Evolutionary conservation across 2,888 invertebrate species (phyloP), one percentile per base, ranked within the genome.

Genomic region (Cryptophagus acutangulus): DNA sequence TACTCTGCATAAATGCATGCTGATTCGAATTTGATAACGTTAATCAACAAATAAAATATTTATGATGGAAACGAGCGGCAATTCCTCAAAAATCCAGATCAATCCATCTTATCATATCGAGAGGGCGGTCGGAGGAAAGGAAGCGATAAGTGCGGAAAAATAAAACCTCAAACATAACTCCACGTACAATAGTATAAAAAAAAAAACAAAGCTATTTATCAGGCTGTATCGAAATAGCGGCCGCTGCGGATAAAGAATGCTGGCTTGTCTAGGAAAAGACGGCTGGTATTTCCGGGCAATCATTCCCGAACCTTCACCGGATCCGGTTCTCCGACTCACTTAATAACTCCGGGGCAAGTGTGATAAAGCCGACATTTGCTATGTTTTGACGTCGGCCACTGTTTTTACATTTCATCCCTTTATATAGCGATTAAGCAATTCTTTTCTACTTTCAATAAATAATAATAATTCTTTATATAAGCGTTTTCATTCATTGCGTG

Each of bases 241-340:
- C 43, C 45, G 38, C 40, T 36, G 34, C 17, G 45, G 49, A 57
- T 59, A 58, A 59, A 58, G 56, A 54, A 61, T 60, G 57, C 53
- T 45, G 33, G 50, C 46, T 47, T 52, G 57, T 60, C 54, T 49
- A 45, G 44, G 52, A 48, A 49, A 51, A 54, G 57, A 60, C 58
- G 55, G 51, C 53, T 54, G 57, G 56, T 53, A 56, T 62, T 62
- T 62, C 59, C 58, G 55, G 54, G 54, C 57, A 58, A 61, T 59
- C 55, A 57, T 58, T 60, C 55, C 50, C 51, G 46, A 51, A 54
- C 48, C 56, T 51, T 44, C 45, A 40, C 46, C 49, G 52, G 47
- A 54, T 57, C 55, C 54, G 54, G 54, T 56, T 52, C 51, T 51
- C 51, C 54, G 51, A 49, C 49, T 55, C 56, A 57, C 58, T 60